phyloP scores from a whole-genome alignment of 2,797 vertebrate genomes.

The Mus caroli region DNA sequence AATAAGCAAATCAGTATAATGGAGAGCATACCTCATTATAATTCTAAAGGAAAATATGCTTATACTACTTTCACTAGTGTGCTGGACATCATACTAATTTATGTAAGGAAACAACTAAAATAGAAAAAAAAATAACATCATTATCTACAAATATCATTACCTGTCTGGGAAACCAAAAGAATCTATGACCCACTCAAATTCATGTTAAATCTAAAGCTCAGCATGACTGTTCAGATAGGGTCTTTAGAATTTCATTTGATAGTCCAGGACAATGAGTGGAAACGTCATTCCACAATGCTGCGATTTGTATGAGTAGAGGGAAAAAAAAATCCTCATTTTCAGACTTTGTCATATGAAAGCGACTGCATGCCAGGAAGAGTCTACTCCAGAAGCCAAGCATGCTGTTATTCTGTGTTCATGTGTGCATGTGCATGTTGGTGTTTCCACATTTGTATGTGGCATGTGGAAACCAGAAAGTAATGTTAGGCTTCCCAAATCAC shows the following conservation, averaged over 20 bases:
- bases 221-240: neutral
- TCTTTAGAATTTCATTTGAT: neutral
- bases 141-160: neutral
- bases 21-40: neutral
- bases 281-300: neutral
- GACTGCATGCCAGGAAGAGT: neutral
- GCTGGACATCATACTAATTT: neutral
- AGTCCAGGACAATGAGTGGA: neutral
- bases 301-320: neutral
- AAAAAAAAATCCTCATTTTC: neutral
- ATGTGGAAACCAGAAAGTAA: neutral
- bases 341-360: neutral
- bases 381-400: neutral
- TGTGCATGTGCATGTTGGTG: neutral
- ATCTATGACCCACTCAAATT: neutral
- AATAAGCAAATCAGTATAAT: slow-evolving; percentile 1
- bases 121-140: neutral
- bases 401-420: neutral
- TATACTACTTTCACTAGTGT: slow-evolving; percentile 16
- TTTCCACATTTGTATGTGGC: neutral
- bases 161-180: neutral
- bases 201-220: neutral
- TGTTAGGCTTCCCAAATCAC: neutral
- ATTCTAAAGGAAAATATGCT: neutral
- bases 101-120: neutral